Conservation (phyloP, 1,140 invertebrate genomes). For the Steinernema feltiae region DNA sequence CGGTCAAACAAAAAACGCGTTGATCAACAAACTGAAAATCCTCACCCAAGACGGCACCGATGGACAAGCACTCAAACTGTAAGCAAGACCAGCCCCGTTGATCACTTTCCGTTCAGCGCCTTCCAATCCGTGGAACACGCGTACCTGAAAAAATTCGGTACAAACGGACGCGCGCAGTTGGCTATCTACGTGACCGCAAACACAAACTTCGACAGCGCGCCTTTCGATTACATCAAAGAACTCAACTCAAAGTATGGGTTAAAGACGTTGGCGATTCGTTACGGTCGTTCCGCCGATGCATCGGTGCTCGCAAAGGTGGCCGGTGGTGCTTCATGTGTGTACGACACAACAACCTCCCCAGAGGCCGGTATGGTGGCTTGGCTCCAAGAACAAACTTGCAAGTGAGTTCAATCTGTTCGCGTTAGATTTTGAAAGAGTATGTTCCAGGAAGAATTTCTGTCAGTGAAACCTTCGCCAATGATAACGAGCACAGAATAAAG, state of each 20-base stretch:
- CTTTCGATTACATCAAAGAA: conserved; percentile 14
- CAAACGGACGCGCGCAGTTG: conserved; percentile 10
- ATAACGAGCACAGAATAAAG: background rate
- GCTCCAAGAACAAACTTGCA: conserved; percentile 28
- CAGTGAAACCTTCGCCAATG: background rate
- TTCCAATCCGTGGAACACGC: conserved; percentile 21
- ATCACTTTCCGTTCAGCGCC: background rate
- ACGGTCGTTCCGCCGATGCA: background rate
- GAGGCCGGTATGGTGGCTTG: conserved; percentile 6
- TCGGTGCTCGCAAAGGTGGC: background rate
- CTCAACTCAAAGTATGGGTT: conserved; percentile 18
- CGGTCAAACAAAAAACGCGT: background rate
- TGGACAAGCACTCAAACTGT: conserved; percentile 29
- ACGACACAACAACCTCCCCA: conserved; percentile 2
- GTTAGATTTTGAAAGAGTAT: background rate
- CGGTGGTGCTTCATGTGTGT: conserved; percentile 13
- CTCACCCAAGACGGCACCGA: conserved; percentile 23
- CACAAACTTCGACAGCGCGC: conserved; percentile 24
- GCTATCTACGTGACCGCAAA: conserved; percentile 26
- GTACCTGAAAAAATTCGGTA: conserved; percentile 17
- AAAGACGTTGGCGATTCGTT: conserved; percentile 21
- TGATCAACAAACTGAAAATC: background rate
- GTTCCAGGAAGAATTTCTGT: conserved; percentile 24
- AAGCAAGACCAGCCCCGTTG: background rate
- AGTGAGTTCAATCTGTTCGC: conserved; percentile 12